Evolutionary conservation across 2,113 vertebrate genomes (phyloP), one percentile per base, ranked within the genome.

Genomic region (Pygoscelis adeliae): DNA sequence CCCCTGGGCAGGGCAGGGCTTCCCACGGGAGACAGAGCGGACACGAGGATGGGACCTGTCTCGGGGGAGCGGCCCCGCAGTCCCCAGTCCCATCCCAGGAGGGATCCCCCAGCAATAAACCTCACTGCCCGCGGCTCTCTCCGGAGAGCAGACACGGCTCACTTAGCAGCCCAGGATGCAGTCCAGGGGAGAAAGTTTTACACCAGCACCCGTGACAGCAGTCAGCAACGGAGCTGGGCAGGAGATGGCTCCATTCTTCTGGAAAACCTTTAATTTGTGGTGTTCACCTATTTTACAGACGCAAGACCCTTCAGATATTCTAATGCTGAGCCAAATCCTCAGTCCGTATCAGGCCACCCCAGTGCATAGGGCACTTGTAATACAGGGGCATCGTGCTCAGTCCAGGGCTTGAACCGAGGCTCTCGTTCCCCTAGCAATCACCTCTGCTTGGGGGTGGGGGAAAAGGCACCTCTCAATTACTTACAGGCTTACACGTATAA

Each of bases 201-300:
- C 58, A 26, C 10, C 0, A 0, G 18, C 26, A 25, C n/a, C 8
- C 6, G 6, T 0, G 0, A 30, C 70, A 34, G 13, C 52, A 59
- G 62, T 9, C 38, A 58, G 70, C 47, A 47, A 44, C 0, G 1
- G 62, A 61, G 50, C 46, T 32, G 55, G 20, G 44, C 34, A 34
- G 70, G 38, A 65, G 26, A 15, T 7, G 18, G 53, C 91, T 79
- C 80, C 23, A 7, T 29, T 34, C 90, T 42, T 29, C 50, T 65
- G 53, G 23, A 38, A 78, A 91, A 69, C 27, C 11, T 74, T 62
- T 30, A 49, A 29, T 19, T 12, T 21, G n/a, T 92, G 53, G 20
- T 8, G 8, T 70, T 61, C 22, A 23, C 32, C 50, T 49, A 9
- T 63, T 53, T 65, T 17, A 49, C 22, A 29, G 3, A 2, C 26